Conservation (phyloP, 2,797 vertebrate genomes). For the Centroberyx gerrardi region DNA sequence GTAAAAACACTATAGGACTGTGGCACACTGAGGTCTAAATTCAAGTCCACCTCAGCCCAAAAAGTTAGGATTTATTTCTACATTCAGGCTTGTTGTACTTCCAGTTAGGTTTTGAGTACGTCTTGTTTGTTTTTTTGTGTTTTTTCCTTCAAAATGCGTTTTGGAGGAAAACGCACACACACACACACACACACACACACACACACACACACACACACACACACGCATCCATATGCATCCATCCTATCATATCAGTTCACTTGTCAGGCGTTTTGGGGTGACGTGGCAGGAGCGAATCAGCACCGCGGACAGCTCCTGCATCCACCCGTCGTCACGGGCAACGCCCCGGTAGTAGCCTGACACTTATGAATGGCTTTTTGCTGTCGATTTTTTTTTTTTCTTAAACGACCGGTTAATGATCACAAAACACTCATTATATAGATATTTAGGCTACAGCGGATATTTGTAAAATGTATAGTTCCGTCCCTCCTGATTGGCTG, state of each 20-base stretch:
- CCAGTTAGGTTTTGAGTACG: not conserved
- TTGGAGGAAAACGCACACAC: no score
- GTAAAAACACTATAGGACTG: not conserved
- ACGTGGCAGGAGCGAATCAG: conserved; percentile 60
- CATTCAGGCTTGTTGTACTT: not conserved
- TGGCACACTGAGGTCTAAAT: not conserved
- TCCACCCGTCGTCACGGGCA: conserved; percentile 48
- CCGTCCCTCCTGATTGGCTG: no score
- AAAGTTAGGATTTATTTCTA: not conserved
- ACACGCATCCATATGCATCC: not conserved
- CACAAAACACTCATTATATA: not conserved
- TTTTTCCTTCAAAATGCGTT: not conserved
- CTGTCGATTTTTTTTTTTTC: not conserved
- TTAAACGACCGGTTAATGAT: not conserved
- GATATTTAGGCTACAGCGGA: no score
- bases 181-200: no score
- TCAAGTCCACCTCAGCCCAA: not conserved
- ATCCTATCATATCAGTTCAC: conserved; percentile 25
- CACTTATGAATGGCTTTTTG: conserved; percentile 4
- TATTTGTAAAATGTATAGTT: no score
- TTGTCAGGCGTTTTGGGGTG: conserved; percentile 58
- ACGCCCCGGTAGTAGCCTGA: conserved; percentile 38
- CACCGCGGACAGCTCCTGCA: conserved; percentile 59
- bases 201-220: no score
- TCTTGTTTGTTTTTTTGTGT: no score